phyloP scores from a whole-genome alignment of 2,888 invertebrate species.

The Monochamus alternatus region DNA sequence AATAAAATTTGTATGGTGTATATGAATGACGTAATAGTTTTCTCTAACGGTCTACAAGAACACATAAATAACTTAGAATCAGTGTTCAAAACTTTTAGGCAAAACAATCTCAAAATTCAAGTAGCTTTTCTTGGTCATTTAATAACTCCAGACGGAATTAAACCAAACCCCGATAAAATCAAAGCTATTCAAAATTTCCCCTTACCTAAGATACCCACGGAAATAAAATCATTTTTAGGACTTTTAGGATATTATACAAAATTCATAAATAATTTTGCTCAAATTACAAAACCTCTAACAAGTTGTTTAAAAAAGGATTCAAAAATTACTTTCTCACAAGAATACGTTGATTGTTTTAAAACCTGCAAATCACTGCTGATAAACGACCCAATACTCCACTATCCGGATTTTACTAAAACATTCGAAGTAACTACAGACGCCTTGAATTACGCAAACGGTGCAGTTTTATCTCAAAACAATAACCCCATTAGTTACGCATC shows the following conservation, averaged over 20 bases:
- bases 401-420: conserved; percentile 1
- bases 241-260: too few species aligned
- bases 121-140: conserved; percentile 41
- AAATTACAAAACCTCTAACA: too few species aligned
- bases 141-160: conserved; percentile 38
- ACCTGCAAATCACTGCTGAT: background rate
- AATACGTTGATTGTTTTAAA: background rate
- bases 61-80: conserved; percentile 33
- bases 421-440: conserved; percentile 13
- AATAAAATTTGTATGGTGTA: conserved; percentile 46
- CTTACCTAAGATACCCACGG: conserved; percentile 33
- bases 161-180: conserved; percentile 33
- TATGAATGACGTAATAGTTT: conserved; percentile 50
- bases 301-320: too few species aligned
- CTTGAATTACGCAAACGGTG: background rate
- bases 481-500: conserved; percentile 39
- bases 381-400: background rate
- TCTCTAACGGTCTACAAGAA: background rate
- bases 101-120: conserved; percentile 19
- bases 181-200: conserved; percentile 11
- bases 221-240: conserved; percentile 36
- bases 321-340: background rate
- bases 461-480: conserved; percentile 26
- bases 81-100: conserved; percentile 12
- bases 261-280: too few species aligned